Base-by-base conservation (phyloP, 2,888 invertebrate genomes). In the Allophyes oxyacanthae region DNA sequence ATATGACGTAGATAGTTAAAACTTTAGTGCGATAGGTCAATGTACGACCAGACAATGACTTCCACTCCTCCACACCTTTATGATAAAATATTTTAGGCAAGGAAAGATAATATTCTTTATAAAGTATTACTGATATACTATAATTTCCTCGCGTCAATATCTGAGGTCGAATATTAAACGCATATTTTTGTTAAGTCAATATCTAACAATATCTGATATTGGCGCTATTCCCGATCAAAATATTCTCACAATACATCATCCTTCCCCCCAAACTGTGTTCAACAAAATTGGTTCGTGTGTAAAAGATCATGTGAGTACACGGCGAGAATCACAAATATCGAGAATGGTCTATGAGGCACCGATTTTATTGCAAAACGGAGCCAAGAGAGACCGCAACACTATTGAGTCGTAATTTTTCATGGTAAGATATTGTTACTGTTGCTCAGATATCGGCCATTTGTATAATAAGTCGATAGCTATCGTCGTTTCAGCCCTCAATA, bases 391-490 rank as follows among this genome's bases (percentile, higher is more conserved):
- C 86, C 87, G 81, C 84, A 82, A 78, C 81, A 81, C 80, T 82
- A 84, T 82, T 77, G 79, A 81, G 78, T 81, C 83, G 84, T 87
- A 87, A 88, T 89, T 87, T 84, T 86, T 86, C 83, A 85, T 85
- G 83, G 85, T 86, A 87, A 88, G 86, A 87, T 89, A 89, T 85
- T 87, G 85, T 86, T 83, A 86, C 81, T 82, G 79, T 83, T 81
- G 81, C 81, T 84, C 86, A 86, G 86, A 89, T 90, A 88, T 86
- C 82, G 80, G 81, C 87, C 78, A 84, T 91, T 91, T 89, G 90
- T 91, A 91, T 91, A 91, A 91, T 92, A 90, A 88, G 87, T 82
- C 90, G 87, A 91, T 91, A 85, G 86, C 78, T 79, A 86, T 88
- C 86, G 86, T 81, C 86, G 82, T 86, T 87, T 72, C 77, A 79